Evolutionary conservation across 1,140 invertebrate species (phyloP).

Genomic region (Ips nitidus): DNA sequence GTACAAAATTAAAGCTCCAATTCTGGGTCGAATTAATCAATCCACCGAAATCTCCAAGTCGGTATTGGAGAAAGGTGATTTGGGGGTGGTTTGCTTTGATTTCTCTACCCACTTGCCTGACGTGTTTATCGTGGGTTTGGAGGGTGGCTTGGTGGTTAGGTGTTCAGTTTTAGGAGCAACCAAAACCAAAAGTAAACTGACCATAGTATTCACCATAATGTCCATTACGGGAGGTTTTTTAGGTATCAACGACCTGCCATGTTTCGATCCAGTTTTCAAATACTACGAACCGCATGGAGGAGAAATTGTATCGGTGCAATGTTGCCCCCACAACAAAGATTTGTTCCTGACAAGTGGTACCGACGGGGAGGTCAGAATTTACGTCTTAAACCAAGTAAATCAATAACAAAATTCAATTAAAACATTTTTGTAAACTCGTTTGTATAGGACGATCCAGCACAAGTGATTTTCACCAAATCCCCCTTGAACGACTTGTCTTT

Average conservation of each 20-base stretch:
- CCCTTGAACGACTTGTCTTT: conserved; percentile 38
- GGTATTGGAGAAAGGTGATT: conserved; percentile 38
- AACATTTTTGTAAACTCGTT: conserved; percentile 8
- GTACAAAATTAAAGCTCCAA: conserved; percentile 44
- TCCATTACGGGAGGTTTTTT: not conserved
- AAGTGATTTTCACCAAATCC: conserved; percentile 46
- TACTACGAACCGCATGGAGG: conserved; percentile 49
- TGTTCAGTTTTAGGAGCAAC: conserved; percentile 47
- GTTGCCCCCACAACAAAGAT: conserved; percentile 46
- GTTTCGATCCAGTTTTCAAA: conserved; percentile 46
- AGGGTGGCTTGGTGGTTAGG: conserved; percentile 47
- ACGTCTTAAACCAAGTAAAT: conserved; percentile 45
- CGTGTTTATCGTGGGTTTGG: conserved; percentile 48
- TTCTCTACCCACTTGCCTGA: conserved; percentile 48
- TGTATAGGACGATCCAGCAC: conserved; percentile 45
- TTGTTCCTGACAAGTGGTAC: conserved; percentile 47
- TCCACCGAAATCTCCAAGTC: conserved; percentile 28
- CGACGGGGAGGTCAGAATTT: conserved; percentile 48
- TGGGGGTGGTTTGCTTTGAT: conserved; percentile 48
- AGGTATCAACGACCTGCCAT: not conserved
- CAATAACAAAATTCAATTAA: conserved; percentile 7
- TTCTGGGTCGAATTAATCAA: conserved; percentile 38
- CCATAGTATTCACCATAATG: not conserved
- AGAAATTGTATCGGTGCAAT: conserved; percentile 43
- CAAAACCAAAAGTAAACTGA: conserved; percentile 41